Conservation (phyloP, 2,113 vertebrate species). For the Gasterosteus nipponicus region DNA sequence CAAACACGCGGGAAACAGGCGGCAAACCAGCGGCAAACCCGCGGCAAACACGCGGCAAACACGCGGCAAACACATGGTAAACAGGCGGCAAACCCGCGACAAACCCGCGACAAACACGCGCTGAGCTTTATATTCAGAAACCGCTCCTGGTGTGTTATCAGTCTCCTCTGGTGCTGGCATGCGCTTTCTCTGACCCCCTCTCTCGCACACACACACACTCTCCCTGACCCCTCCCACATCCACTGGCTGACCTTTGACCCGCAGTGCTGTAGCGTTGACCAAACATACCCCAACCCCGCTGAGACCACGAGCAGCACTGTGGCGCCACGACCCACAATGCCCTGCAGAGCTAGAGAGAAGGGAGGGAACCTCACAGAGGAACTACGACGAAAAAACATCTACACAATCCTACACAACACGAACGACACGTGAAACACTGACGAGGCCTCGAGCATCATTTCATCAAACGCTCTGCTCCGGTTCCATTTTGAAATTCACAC, state of each 20-base stretch:
- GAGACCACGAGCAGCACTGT: conserved; percentile 75
- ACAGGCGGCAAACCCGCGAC: no score
- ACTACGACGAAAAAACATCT: not conserved
- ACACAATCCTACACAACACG: not conserved
- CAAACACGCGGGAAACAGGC: no score
- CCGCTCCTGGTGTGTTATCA: conserved; percentile 81
- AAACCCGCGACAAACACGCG: no score
- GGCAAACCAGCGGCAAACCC: no score
- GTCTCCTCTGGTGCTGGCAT: conserved; percentile 69
- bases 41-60: no score
- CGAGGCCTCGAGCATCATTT: no score
- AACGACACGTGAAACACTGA: not conserved
- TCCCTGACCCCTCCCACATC: conserved; percentile 63
- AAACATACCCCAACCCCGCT: conserved; percentile 78
- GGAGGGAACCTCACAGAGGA: not conserved
- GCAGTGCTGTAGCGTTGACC: conserved; percentile 69
- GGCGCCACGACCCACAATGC: conserved; percentile 57
- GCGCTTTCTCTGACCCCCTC: conserved; percentile 78
- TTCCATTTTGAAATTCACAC: not conserved
- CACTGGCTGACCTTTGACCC: conserved; percentile 67
- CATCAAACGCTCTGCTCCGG: no score
- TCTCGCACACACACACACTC: conserved; percentile 34
- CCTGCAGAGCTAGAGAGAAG: conserved; percentile 20
- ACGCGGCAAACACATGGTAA: no score
- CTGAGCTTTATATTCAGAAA: no score